Evolutionary conservation across 2,888 invertebrate species (phyloP), one percentile per base, ranked within the genome.

Genomic region (Xestobium rufovillosum): DNA sequence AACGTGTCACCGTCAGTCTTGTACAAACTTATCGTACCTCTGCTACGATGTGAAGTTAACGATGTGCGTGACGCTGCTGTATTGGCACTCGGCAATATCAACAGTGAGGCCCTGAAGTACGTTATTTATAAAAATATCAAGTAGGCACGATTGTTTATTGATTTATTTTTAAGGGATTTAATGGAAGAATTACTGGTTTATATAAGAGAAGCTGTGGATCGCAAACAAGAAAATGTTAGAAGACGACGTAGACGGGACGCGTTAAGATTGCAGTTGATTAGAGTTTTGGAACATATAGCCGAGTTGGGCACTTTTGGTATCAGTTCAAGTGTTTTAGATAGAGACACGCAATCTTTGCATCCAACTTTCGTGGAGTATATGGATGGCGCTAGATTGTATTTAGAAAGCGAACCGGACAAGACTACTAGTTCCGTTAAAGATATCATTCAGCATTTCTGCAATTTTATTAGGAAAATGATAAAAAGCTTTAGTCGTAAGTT

Each of bases 141-240:
- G n/a, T n/a, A n/a, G n/a, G n/a, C n/a, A n/a, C n/a, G n/a, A n/a
- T 10, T 33, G n/a, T n/a, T n/a, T 31, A 17, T 27, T 41, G 30
- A 39, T 47, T 31, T 9, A 11, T 28, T 47, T 44, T 57, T 8
- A 60, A 95, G 95, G 60, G 95, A 96, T 68, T 70, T 98, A 41
- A 86, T 97, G 79, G 98, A 98, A 56, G 98, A 98, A 67, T 65
- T 98, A 36, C 78, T 88, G 4, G 78, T 86, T 1, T 83, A 90
- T 47, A 80, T 99, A 39, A 80, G 95, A 11, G 98, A 99, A 64
- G 94, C 96, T 0, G 87, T 94, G 12, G 97, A 98, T 62, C 78
- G 91, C 31, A 97, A 96, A 60, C 95, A 96, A 66, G 97, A 97
- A 62, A 98, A 96, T 61, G 86, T 96, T 74, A 75, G 96, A 36